These are phyloP conservation scores for Noctua janthina DNA, from an alignment of 2,888 invertebrate species.

Conservation along the genomic window DNA sequence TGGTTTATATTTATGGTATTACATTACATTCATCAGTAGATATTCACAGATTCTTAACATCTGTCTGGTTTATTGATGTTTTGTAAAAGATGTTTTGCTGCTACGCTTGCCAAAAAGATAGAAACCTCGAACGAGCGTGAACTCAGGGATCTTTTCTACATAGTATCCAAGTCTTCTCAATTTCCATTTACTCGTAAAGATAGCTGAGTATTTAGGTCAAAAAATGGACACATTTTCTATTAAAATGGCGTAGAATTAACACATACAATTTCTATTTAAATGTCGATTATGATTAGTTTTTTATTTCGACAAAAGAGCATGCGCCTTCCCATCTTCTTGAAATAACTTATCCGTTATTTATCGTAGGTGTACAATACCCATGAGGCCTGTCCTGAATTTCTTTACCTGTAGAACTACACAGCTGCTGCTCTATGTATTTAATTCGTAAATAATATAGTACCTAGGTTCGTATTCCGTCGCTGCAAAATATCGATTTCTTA, in stretches of 20 bases:
- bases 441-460: slow-evolving; percentile 11
- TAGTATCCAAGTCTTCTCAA: not conserved
- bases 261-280: not conserved
- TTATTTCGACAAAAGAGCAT: not conserved
- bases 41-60: not conserved
- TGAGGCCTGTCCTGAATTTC: slow-evolving; percentile 7
- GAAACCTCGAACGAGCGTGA: not conserved
- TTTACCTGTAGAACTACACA: not conserved
- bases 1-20: slow-evolving; percentile 22
- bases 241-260: not conserved
- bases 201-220: not conserved
- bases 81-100: slow-evolving; percentile 8
- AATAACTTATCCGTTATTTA: not conserved
- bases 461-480: not conserved
- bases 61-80: not conserved
- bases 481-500: slow-evolving; percentile 38
- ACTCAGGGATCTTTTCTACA: not conserved
- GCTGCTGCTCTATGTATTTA: not conserved
- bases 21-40: slow-evolving; percentile 1
- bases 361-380: not conserved
- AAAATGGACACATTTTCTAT: not conserved
- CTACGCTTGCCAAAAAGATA: not conserved
- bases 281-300: not conserved
- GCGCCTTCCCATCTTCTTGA: not conserved
- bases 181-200: no score